Evolutionary conservation across 2,888 invertebrate species (phyloP), one percentile per base, ranked within the genome.

Genomic region (Hypselothyrea guttata): DNA sequence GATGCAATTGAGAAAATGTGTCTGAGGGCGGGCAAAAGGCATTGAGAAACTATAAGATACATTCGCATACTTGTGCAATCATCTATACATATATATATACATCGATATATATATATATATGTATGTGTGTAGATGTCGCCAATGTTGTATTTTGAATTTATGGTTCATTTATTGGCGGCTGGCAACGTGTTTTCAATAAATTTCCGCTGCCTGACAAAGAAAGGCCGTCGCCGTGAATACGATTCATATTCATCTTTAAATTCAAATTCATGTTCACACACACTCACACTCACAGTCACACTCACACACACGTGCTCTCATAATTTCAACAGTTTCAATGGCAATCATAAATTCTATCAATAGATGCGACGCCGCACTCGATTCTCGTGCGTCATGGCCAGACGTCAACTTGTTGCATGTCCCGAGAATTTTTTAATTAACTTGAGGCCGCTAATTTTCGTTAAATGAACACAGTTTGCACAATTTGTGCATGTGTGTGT

Each of bases 351-450:
- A 78, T 78, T 78, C 59, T 71, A 72, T 72, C 70, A 72, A 70
- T 70, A 72, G 72, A 33, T 62, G 66, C 72, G 51, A 57, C 52
- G 61, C 48, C 42, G 46, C 9, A 12, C 31, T 48, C 52, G 60
- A 46, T 54, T 57, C 53, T 61, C 69, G 84, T 78, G 84, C 78
- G 78, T 78, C 78, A 78, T 49, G 71, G 61, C 63, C 69, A 82
- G 78, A 78, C 82, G 82, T 78, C 78, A 84, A 77, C 84, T 81
- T 78, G 77, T 84, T 81, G 84, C 82, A 73, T 73, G 81, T 64
- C 72, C 61, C 70, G 57, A 70, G 40, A 56, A 67, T 54, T 71
- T 69, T 57, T 70, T 70, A 70, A 70, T 70, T 70, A 72, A 70
- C 70, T 70, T 70, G 67, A 61, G 72, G 72, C 61, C 72, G 70